Evolutionary conservation across 2,113 vertebrate species (phyloP).

Genomic region (Platichthys stellatus): DNA sequence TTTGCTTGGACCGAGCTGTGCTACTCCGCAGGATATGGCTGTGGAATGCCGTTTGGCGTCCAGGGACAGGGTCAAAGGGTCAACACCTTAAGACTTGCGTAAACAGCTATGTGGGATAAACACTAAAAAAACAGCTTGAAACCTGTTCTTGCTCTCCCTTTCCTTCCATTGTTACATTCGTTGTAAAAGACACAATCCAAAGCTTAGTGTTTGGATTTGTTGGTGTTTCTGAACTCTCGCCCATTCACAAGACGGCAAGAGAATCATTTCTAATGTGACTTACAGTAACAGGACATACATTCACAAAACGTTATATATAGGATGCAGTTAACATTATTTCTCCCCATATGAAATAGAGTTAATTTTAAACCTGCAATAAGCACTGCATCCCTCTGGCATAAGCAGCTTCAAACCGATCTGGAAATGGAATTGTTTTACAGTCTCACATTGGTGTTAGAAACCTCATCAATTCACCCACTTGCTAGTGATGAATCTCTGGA

Average conservation of each 20-base stretch:
- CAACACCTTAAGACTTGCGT: conserved; percentile 21
- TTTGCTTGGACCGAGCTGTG: neutral
- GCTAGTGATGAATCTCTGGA: too few species aligned
- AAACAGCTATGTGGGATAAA: conserved; percentile 28
- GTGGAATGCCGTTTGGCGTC: conserved; percentile 41
- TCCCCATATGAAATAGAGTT: too few species aligned
- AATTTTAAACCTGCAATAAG: too few species aligned
- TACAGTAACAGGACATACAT: too few species aligned
- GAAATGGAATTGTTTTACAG: too few species aligned
- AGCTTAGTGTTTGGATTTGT: conserved; percentile 6
- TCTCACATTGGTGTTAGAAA: too few species aligned
- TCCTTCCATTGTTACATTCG: neutral
- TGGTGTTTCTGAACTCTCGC: conserved; percentile 1
- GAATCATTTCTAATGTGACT: neutral
- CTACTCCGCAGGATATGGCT: neutral
- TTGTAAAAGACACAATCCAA: neutral
- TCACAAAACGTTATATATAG: too few species aligned
- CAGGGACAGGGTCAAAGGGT: conserved; percentile 27
- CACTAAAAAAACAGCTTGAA: conserved; percentile 21
- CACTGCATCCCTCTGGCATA: too few species aligned
- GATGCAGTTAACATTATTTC: too few species aligned
- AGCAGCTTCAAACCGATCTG: too few species aligned
- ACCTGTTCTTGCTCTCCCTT: neutral
- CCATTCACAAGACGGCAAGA: neutral
- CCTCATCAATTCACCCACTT: too few species aligned